Evolutionary conservation across 2,888 invertebrate genomes (phyloP).

Genomic region (Trachelus iudaicus): DNA sequence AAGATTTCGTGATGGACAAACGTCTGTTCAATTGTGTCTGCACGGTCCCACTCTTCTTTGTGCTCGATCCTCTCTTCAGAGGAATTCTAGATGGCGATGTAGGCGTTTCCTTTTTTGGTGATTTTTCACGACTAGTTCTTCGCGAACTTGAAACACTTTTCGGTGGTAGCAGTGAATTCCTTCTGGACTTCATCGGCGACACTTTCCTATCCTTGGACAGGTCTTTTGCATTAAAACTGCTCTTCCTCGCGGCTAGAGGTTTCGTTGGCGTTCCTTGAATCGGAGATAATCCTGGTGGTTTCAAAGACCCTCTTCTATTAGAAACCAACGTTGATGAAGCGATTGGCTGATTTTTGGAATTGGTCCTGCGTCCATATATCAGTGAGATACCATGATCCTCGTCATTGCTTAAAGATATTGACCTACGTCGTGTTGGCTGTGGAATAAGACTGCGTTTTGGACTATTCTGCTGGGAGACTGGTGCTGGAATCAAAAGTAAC

Average conservation of each 20-base stretch:
- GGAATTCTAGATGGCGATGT: conserved; percentile 58
- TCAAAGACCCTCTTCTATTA: conserved; percentile 25
- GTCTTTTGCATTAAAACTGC: not conserved
- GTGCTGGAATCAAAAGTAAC: conserved; percentile 37
- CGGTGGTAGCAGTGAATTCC: conserved; percentile 27
- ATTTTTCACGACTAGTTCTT: conserved; percentile 22
- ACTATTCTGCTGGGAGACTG: conserved; percentile 58
- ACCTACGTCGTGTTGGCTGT: conserved; percentile 53
- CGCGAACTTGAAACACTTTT: conserved; percentile 25
- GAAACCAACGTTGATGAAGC: conserved; percentile 10
- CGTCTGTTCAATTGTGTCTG: not conserved
- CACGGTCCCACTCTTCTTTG: not conserved
- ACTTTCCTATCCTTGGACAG: not conserved
- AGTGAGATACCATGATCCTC: conserved; percentile 38
- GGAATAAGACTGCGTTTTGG: conserved; percentile 61
- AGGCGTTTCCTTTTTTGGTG: conserved; percentile 29
- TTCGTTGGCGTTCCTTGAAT: conserved; percentile 59
- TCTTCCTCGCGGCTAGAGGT: conserved; percentile 17
- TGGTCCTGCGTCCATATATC: conserved; percentile 45
- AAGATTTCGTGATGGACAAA: not conserved
- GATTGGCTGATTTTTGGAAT: conserved; percentile 27
- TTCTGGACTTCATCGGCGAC: conserved; percentile 31
- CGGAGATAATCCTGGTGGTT: conserved; percentile 47
- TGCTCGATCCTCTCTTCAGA: conserved; percentile 32
- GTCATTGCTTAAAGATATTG: conserved; percentile 51